A percentile compares a stretch with the other conserved stretches of the same genome.
Evolutionary conservation across 2,888 invertebrate species (phyloP).

Genomic region (Uloborus plumipes): DNA sequence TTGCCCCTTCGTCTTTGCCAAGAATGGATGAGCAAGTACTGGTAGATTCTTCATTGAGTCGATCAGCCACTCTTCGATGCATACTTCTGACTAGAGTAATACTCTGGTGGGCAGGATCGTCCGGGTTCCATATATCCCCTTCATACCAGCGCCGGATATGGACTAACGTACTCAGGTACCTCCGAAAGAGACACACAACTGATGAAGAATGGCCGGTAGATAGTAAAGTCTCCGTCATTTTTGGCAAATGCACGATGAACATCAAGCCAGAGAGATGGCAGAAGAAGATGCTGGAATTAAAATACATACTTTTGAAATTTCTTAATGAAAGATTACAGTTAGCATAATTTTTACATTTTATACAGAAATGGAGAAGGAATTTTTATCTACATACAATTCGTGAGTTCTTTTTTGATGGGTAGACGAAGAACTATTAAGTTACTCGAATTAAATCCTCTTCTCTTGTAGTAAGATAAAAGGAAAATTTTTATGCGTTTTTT

Average conservation of each 20-base stretch:
- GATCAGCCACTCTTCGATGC: slow-evolving; percentile 74
- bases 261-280: slow-evolving; percentile 66
- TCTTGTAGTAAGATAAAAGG: too few species aligned
- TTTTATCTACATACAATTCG: too few species aligned
- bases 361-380: too few species aligned
- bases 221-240: slow-evolving; percentile 64
- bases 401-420: too few species aligned
- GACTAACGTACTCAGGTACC: slow-evolving; percentile 84
- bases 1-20: not conserved
- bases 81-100: slow-evolving; percentile 72
- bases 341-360: too few species aligned
- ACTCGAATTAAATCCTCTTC: too few species aligned
- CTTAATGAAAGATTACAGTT: not conserved
- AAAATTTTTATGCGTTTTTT: too few species aligned
- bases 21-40: slow-evolving; percentile 39
- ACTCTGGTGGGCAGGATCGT: slow-evolving; percentile 72
- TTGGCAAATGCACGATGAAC: slow-evolving; percentile 65
- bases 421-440: too few species aligned
- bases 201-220: slow-evolving; percentile 66
- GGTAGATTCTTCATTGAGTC: slow-evolving; percentile 64
- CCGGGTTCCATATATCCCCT: slow-evolving; percentile 77
- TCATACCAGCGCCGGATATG: slow-evolving; percentile 80
- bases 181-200: slow-evolving; percentile 74
- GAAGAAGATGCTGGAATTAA: slow-evolving; percentile 64
- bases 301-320: not conserved